Conservation (phyloP, 2,888 invertebrate species). For the Parascotia fuliginaria region DNA sequence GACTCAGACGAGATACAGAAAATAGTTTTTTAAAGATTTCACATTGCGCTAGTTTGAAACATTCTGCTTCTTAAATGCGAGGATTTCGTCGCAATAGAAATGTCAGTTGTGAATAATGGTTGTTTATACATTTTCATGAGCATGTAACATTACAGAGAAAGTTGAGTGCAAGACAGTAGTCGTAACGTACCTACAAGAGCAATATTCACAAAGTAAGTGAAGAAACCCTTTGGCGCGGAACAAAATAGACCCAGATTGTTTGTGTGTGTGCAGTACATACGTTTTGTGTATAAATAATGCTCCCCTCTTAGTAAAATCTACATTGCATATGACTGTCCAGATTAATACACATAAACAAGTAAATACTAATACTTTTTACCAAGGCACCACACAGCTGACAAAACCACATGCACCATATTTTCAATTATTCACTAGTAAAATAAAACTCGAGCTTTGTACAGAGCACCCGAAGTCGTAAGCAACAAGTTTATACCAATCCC, state of each 20-base stretch:
- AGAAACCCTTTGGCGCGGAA: too few species aligned
- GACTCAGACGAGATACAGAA: conserved; percentile 26
- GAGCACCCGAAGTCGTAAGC: conserved; percentile 28
- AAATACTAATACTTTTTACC: not conserved
- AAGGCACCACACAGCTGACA: not conserved
- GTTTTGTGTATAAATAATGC: too few species aligned
- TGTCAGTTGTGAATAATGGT: not conserved
- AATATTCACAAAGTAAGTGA: too few species aligned
- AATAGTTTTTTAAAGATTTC: conserved; percentile 32
- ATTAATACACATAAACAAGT: not conserved
- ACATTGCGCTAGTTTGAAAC: conserved; percentile 14
- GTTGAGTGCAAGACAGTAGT: too few species aligned
- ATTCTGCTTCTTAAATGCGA: not conserved
- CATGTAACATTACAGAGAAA: too few species aligned
- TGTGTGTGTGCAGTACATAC: too few species aligned
- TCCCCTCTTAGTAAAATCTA: too few species aligned
- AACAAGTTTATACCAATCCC: conserved; percentile 32
- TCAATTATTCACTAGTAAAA: conserved; percentile 9
- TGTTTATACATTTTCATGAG: too few species aligned
- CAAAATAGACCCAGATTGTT: too few species aligned
- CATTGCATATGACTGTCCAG: too few species aligned
- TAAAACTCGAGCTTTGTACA: conserved; percentile 16
- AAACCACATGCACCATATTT: conserved; percentile 10
- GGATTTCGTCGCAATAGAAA: not conserved
- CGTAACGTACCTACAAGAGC: too few species aligned